Evolutionary conservation across 2,797 vertebrate genomes (phyloP).

Genomic region (Okamejei kenojei): DNA sequence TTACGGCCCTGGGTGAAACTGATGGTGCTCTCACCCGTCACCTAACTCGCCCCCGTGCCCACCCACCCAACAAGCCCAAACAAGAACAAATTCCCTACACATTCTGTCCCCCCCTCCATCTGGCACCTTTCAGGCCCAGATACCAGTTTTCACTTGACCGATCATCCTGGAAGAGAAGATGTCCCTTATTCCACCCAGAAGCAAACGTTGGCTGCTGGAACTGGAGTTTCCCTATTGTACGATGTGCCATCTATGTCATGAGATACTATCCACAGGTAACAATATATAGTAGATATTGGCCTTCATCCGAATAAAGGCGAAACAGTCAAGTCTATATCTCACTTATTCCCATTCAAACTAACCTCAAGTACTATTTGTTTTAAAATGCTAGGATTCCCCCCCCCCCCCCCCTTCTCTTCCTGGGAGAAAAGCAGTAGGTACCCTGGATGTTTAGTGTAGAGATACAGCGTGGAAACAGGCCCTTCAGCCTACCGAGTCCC

Average conservation of each 20-base stretch:
- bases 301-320: background rate
- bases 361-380: background rate
- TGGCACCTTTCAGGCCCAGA: background rate
- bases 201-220: background rate
- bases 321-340: background rate
- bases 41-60: too few species aligned
- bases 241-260: background rate
- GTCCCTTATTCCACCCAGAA: background rate
- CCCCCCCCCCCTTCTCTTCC: background rate
- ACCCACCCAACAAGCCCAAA: too few species aligned
- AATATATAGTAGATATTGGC: background rate
- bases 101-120: background rate
- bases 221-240: background rate
- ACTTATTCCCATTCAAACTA: background rate
- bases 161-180: background rate
- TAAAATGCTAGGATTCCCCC: background rate
- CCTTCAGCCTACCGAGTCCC: too few species aligned
- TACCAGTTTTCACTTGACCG: background rate
- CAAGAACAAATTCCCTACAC: background rate
- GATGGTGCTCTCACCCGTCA: background rate
- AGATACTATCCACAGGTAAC: constrained; percentile 26
- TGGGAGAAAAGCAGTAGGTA: background rate
- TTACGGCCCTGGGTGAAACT: background rate
- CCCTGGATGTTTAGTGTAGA: background rate
- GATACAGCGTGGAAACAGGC: too few species aligned